These are phyloP conservation scores for Drosophila trichaetosa DNA, from an alignment of 2,888 invertebrate species.

Conservation along the genomic window DNA sequence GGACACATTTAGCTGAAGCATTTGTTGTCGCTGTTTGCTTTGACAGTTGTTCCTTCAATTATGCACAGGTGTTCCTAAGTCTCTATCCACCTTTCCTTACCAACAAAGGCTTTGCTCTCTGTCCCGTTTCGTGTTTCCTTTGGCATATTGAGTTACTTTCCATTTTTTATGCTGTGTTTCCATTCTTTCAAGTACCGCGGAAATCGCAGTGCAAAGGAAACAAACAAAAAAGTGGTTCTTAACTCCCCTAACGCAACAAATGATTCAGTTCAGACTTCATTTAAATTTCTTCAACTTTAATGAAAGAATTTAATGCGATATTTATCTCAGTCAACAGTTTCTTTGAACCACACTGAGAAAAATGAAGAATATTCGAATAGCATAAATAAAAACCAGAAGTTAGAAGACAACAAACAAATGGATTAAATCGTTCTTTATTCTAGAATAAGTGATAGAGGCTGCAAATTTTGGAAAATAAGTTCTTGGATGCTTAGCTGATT, in stretches of 20 bases:
- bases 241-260: conserved; percentile 2
- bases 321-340: neutral
- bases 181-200: conserved; percentile 15
- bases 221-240: neutral
- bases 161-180: neutral
- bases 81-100: neutral
- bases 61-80: conserved; percentile 59
- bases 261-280: conserved; percentile 11
- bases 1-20: conserved; percentile 48
- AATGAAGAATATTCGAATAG: neutral
- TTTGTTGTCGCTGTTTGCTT: conserved; percentile 58
- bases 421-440: neutral
- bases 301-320: neutral
- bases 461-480: neutral
- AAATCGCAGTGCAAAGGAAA: conserved; percentile 51
- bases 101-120: conserved; percentile 43
- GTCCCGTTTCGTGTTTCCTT: conserved; percentile 60
- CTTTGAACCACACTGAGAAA: neutral
- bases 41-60: conserved; percentile 76
- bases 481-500: neutral
- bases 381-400: neutral
- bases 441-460: neutral
- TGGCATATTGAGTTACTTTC: conserved; percentile 64
- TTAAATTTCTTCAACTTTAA: conserved; percentile 1
- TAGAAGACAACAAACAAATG: neutral